A percentile compares a stretch with the other conserved stretches of the same genome.
Conservation (phyloP, 1,140 invertebrate species). For the Pectinophora gossypiella region DNA sequence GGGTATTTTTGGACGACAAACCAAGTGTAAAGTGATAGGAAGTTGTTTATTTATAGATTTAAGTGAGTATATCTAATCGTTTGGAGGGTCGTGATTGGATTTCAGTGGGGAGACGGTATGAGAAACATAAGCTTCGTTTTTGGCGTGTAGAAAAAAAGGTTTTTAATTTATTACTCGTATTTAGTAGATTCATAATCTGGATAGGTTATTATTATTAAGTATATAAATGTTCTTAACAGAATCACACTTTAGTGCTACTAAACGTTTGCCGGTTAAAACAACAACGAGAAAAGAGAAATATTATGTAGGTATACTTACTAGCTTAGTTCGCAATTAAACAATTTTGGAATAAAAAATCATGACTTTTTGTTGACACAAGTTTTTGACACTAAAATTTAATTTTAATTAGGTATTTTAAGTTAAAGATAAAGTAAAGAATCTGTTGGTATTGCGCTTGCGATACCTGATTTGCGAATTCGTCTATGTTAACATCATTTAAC, state of each 20-base stretch:
- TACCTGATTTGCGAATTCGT: no score
- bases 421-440: no score
- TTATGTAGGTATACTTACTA: no score
- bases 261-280: no score
- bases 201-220: not conserved
- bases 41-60: constrained; percentile 33
- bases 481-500: no score
- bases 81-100: not conserved
- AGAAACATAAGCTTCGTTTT: not conserved
- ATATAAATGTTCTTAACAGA: not conserved
- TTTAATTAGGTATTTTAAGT: no score
- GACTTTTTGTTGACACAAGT: no score
- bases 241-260: not conserved
- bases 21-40: constrained; percentile 57
- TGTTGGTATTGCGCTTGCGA: no score
- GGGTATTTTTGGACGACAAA: constrained; percentile 37
- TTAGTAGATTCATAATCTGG: not conserved
- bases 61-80: constrained; percentile 3
- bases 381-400: no score
- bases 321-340: no score
- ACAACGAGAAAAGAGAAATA: no score
- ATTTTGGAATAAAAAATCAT: no score
- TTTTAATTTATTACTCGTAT: not conserved
- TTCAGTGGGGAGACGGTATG: not conserved
- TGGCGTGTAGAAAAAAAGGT: not conserved